phyloP scores from a whole-genome alignment of 2,888 invertebrate species.

The Pammene fasciana region DNA sequence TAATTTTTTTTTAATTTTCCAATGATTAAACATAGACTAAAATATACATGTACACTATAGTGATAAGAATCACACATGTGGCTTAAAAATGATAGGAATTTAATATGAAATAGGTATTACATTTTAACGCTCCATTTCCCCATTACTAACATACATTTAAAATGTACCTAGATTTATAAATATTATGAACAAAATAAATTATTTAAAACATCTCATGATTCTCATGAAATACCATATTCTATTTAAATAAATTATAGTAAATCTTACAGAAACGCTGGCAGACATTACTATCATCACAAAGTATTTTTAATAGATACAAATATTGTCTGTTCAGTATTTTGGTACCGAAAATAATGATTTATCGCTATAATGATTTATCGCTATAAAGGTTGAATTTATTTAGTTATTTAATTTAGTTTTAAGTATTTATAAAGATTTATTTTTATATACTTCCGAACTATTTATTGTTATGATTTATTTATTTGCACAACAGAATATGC shows the following conservation, averaged over 20 bases:
- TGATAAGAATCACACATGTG: constrained; percentile 35
- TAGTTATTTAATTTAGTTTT: constrained; percentile 65
- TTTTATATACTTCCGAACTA: constrained; percentile 76
- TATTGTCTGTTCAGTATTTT: constrained; percentile 11
- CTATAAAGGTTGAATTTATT: constrained; percentile 55
- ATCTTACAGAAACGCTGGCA: constrained; percentile 8
- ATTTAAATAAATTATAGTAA: constrained; percentile 9
- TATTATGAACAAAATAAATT: constrained; percentile 13
- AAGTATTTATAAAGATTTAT: constrained; percentile 80
- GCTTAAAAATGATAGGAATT: constrained; percentile 37
- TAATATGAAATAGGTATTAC: constrained; percentile 24
- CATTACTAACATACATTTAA: constrained; percentile 8
- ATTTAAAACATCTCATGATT: neutral
- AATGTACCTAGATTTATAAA: constrained; percentile 1
- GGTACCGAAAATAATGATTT: constrained; percentile 11
- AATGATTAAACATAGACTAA: constrained; percentile 18
- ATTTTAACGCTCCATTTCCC: constrained; percentile 15
- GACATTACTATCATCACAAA: constrained; percentile 13
- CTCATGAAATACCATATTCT: neutral
- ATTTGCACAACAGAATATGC: constrained; percentile 49
- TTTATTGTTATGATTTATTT: constrained; percentile 70
- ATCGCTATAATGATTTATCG: constrained; percentile 46
- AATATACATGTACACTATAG: constrained; percentile 22
- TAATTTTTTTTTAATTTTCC: constrained; percentile 41
- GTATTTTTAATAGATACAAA: neutral